Evolutionary conservation across 2,797 vertebrate species (phyloP).

Genomic region (Urophycis tenuis): DNA sequence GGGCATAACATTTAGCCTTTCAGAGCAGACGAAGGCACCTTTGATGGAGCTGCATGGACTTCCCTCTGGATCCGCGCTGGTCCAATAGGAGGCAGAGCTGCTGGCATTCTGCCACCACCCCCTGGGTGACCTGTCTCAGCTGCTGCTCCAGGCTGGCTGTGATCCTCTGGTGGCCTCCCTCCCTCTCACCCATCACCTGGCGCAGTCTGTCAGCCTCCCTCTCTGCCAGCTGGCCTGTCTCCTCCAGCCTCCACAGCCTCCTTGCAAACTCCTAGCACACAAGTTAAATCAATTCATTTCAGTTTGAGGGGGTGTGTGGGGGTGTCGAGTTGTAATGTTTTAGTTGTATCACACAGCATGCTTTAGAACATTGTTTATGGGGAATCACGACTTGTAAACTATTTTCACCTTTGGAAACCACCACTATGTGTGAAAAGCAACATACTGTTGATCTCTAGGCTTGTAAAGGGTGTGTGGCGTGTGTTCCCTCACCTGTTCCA

Average conservation of each 20-base stretch:
- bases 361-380: background rate
- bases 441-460: background rate
- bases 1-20: background rate
- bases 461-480: background rate
- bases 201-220: constrained; percentile 48
- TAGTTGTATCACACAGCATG: background rate
- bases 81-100: constrained; percentile 45
- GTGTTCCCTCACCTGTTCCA: constrained; percentile 46
- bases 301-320: background rate
- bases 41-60: constrained; percentile 2
- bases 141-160: constrained; percentile 52
- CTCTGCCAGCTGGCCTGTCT: constrained; percentile 46
- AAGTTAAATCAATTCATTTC: background rate
- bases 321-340: background rate
- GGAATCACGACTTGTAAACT: background rate
- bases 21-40: constrained; percentile 42
- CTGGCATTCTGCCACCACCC: constrained; percentile 50
- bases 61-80: constrained; percentile 33
- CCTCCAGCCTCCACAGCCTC: constrained; percentile 31
- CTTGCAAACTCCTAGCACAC: constrained; percentile 55
- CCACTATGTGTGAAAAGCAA: background rate
- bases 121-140: constrained; percentile 38
- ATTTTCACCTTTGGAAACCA: background rate
- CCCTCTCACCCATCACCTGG: constrained; percentile 43
- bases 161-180: constrained; percentile 30